phyloP scores from a whole-genome alignment of 2,888 invertebrate species.

The Trissoscelio sp. region DNA sequence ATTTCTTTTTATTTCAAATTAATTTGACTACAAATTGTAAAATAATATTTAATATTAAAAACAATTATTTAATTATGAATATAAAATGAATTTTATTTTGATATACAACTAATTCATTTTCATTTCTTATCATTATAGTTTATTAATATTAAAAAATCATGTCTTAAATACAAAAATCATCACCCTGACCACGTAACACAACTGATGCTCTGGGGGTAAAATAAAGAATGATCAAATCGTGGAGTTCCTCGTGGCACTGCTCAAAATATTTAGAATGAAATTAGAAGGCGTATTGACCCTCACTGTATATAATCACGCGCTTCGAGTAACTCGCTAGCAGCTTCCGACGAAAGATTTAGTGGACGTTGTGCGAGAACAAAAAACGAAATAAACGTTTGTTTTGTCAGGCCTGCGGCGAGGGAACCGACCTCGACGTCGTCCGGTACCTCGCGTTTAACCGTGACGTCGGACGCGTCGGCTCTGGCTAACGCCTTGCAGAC shows the following conservation, averaged over 20 bases:
- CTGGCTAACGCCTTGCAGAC: conserved; percentile 79
- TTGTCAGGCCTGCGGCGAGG: conserved; percentile 78
- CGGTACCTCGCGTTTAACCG: conserved; percentile 79
- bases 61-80: too few species aligned
- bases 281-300: conserved; percentile 75
- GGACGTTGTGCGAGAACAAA: neutral
- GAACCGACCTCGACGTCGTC: conserved; percentile 80
- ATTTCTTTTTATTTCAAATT: too few species aligned
- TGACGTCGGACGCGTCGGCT: conserved; percentile 80
- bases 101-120: too few species aligned
- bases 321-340: conserved; percentile 76
- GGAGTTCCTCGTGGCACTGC: conserved; percentile 72
- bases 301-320: conserved; percentile 78
- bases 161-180: too few species aligned
- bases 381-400: conserved; percentile 53
- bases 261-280: conserved; percentile 75
- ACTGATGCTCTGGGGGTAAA: neutral
- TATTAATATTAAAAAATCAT: too few species aligned
- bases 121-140: too few species aligned
- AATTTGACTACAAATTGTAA: too few species aligned
- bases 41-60: too few species aligned
- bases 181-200: too few species aligned
- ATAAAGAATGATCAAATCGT: too few species aligned
- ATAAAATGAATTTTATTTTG: too few species aligned
- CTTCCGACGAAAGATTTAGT: conserved; percentile 19